phyloP scores from a whole-genome alignment of 2,888 invertebrate species.

The Pollenia amentaria region DNA sequence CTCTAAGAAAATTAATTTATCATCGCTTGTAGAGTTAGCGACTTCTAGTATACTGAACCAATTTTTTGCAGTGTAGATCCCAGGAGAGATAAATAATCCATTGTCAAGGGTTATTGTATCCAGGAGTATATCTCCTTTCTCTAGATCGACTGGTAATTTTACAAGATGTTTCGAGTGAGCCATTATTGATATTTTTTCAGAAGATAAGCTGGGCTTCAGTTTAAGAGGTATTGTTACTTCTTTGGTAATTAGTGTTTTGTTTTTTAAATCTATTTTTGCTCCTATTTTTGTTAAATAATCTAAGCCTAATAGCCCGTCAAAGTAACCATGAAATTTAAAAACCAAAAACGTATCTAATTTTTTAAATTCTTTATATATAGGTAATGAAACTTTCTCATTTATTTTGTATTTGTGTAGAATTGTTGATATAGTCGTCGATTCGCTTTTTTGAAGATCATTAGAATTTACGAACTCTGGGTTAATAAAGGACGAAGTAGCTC shows the following conservation, averaged over 20 bases:
- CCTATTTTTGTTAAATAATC: slow-evolving; percentile 15
- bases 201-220: slow-evolving; percentile 9
- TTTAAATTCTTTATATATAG: slow-evolving; percentile 18
- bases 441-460: background rate
- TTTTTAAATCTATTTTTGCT: slow-evolving; percentile 28
- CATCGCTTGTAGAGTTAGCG: background rate
- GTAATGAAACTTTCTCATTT: background rate
- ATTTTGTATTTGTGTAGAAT: slow-evolving; percentile 1
- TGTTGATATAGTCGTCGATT: background rate
- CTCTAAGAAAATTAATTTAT: slow-evolving; percentile 10
- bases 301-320: slow-evolving; percentile 24
- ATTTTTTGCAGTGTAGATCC: background rate
- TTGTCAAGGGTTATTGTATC: slow-evolving; percentile 9
- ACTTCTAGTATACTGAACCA: slow-evolving; percentile 5
- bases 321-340: slow-evolving; percentile 22
- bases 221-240: slow-evolving; percentile 21
- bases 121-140: slow-evolving; percentile 22
- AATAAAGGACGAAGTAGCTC: background rate
- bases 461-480: slow-evolving; percentile 2
- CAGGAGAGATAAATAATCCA: slow-evolving; percentile 21
- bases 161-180: slow-evolving; percentile 1
- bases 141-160: slow-evolving; percentile 11
- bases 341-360: background rate
- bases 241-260: slow-evolving; percentile 11
- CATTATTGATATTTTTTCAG: background rate